A percentile compares a stretch with the other conserved stretches of the same genome.
These are phyloP conservation scores for Apaloderma vittatum DNA, from an alignment of 2,113 vertebrate species.

Conservation along the genomic window DNA sequence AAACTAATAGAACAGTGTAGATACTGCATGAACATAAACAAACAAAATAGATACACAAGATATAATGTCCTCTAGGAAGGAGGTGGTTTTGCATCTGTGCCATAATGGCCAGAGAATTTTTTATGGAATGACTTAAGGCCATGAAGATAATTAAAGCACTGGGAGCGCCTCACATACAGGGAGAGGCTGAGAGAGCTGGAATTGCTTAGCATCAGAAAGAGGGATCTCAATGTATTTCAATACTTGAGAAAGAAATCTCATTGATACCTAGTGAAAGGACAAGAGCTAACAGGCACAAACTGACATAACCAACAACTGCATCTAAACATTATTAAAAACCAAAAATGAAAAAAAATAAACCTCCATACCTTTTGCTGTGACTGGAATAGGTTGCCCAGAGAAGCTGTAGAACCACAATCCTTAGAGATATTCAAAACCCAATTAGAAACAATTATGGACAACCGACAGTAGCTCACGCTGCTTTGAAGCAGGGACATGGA, in stretches of 20 bases:
- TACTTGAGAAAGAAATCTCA: background rate
- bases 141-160: background rate
- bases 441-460: background rate
- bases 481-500: background rate
- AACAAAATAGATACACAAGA: background rate
- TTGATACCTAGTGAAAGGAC: background rate
- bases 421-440: background rate
- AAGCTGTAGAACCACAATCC: background rate
- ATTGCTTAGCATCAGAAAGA: background rate
- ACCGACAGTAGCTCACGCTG: background rate
- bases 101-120: background rate
- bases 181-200: background rate
- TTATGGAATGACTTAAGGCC: background rate
- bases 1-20: background rate
- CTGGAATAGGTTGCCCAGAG: background rate
- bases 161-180: background rate
- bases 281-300: background rate
- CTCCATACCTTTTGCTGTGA: background rate
- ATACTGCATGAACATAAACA: background rate
- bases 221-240: background rate
- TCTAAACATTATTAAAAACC: background rate
- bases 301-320: background rate
- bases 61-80: background rate
- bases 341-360: background rate
- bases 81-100: background rate